phyloP scores from a whole-genome alignment of 2,888 invertebrate genomes.

The Neuroscelio doddi region DNA sequence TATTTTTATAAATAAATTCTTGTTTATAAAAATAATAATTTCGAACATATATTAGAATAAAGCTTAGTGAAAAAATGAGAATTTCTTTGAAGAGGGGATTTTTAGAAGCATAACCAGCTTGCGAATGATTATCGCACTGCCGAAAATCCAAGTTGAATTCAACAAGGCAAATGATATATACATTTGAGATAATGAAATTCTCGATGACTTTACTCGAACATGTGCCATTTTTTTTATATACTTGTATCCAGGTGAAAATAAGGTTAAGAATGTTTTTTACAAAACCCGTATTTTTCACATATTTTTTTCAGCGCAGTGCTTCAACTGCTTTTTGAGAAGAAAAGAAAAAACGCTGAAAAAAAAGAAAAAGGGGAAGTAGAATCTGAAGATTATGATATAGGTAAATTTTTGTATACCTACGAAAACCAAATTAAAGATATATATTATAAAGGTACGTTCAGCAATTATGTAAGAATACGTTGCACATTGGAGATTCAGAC shows the following conservation, averaged over 20 bases:
- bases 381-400: slow-evolving; percentile 4
- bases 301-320: slow-evolving; percentile 25
- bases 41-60: no score
- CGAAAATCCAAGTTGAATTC: slow-evolving; percentile 7
- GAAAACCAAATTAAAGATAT: slow-evolving; percentile 35
- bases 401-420: slow-evolving; percentile 32
- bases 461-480: slow-evolving; percentile 26
- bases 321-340: not conserved
- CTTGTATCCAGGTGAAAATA: slow-evolving; percentile 34
- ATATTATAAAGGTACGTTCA: slow-evolving; percentile 21
- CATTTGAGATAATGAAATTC: slow-evolving; percentile 27
- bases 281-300: slow-evolving; percentile 49
- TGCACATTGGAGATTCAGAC: slow-evolving; percentile 39
- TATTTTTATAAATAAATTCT: no score
- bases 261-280: slow-evolving; percentile 47
- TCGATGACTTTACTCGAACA: slow-evolving; percentile 24
- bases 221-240: slow-evolving; percentile 49
- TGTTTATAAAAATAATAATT: no score
- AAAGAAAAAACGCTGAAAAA: not conserved
- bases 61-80: not conserved
- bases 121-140: slow-evolving; percentile 8
- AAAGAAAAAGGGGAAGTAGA: slow-evolving; percentile 3
- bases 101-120: no score
- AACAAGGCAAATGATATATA: slow-evolving; percentile 8
- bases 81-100: no score